Base-by-base conservation (phyloP, 92 coral and sea anemone species). In the Zoanthus sociatus region DNA sequence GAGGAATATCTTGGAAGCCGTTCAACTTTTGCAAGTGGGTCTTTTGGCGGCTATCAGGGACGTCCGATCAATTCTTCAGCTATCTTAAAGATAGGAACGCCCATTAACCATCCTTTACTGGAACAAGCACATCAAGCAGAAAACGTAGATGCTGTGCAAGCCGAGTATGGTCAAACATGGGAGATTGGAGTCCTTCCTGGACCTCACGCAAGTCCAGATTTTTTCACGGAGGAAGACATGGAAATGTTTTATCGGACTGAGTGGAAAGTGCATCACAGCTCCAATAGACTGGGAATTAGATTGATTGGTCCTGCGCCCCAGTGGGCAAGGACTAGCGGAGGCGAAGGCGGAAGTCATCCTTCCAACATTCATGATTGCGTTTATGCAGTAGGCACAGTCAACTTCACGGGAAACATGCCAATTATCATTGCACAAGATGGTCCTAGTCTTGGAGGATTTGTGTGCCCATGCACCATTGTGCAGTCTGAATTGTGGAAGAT, bases 261-360 rank as follows among this genome's bases (percentile, higher is more conserved):
- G 54, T 92, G 94, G 94, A 15, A 89, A 89, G 92, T 92, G 37
- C 93, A 86, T 76, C 90, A 92, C 70, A 89, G 89, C 50, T 92
- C 94, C 46, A 92, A 92, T 86, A 77, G 94, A 48, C 69, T 92
- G n/a, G 94, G 94, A 4, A 92, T 92, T 60, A 90, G 94, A 53
- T 75, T 92, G 48, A 63, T 67, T 21, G 94, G 94, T 26, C 94
- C 94, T 3, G 79, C 89, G 9, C 94, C 94, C 5, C 26, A 86
- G 68, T 92, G 92, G 92, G 73, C 94, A 53, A 89, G 94, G 21
- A 32, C 64, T 0, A 87, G 86, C 83, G 94, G 94, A 44, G 94
- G 92, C 6, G 94, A 92, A 86, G 94, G 94, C 20, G 94, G 94
- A 15, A 92, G 92, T 73, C 94, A 92, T 82, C 94, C 94, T 46